Conservation (phyloP, 2,888 invertebrate genomes). For the Drosophila tanythrix region DNA sequence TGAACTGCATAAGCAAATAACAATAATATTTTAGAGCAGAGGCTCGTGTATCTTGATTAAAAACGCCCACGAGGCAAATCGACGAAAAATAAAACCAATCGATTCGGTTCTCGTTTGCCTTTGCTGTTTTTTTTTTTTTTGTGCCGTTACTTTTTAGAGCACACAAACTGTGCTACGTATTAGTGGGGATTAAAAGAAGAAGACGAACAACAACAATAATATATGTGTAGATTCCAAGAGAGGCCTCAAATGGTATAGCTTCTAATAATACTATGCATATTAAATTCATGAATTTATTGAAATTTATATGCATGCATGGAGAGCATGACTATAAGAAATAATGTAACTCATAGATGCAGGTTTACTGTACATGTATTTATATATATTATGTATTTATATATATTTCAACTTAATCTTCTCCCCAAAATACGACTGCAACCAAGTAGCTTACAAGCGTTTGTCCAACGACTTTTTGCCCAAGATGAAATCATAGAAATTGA, state of each 20-base stretch:
- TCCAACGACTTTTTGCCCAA: constrained; percentile 61
- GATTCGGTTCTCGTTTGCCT: constrained; percentile 28
- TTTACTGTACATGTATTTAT: constrained; percentile 1
- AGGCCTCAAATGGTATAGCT: constrained; percentile 26
- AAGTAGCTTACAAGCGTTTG: constrained; percentile 62
- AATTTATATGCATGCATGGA: constrained; percentile 62
- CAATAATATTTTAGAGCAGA: constrained; percentile 60
- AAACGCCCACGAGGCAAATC: constrained; percentile 57
- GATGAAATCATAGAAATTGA: constrained; percentile 80
- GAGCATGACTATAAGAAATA: constrained; percentile 13
- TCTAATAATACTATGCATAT: constrained; percentile 57
- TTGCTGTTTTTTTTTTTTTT: constrained; percentile 4
- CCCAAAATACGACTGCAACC: constrained; percentile 46
- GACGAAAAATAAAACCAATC: constrained; percentile 37
- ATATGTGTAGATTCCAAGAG: not conserved
- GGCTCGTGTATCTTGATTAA: constrained; percentile 63
- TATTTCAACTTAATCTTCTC: constrained; percentile 16
- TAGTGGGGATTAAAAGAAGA: constrained; percentile 57
- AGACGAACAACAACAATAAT: constrained; percentile 27
- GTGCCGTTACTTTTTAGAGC: constrained; percentile 50
- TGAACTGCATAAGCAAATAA: constrained; percentile 59
- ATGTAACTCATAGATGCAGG: constrained; percentile 41
- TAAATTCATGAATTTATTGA: constrained; percentile 79
- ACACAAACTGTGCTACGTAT: constrained; percentile 59
- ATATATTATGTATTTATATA: not conserved